A percentile compares a stretch with the other conserved stretches of the same genome.
Conservation (phyloP, 2,888 invertebrate species). For the Lochmaea crataegi region DNA sequence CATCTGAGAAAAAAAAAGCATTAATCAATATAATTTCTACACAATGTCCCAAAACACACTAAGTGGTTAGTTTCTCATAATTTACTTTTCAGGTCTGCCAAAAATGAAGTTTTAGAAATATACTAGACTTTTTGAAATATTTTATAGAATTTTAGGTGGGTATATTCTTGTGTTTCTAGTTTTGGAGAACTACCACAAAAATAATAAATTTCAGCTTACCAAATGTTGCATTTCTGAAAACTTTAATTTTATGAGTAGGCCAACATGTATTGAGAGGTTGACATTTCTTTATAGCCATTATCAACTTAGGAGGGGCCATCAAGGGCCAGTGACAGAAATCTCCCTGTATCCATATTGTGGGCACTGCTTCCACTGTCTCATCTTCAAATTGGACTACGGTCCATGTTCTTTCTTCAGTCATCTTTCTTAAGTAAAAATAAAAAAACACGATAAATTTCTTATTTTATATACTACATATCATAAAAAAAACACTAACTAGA, state of each 20-base stretch:
- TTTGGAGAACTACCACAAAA: not conserved
- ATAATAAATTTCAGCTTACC: not conserved
- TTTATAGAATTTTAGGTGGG: not conserved
- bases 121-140: conserved; percentile 15
- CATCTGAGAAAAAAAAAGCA: conserved; percentile 20
- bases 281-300: no score
- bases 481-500: conserved; percentile 21
- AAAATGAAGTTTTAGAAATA: conserved; percentile 15
- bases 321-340: not conserved
- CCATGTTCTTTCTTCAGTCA: not conserved
- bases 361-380: conserved; percentile 17
- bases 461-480: conserved; percentile 17
- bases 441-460: conserved; percentile 19
- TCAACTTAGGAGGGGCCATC: not conserved
- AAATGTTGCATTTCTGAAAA: not conserved
- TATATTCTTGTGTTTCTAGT: not conserved
- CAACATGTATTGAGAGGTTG: no score
- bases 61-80: conserved; percentile 11
- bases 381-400: not conserved
- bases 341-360: conserved; percentile 5
- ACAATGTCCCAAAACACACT: not conserved
- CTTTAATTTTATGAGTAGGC: no score
- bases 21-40: not conserved
- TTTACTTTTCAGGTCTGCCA: conserved; percentile 16
- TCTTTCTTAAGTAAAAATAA: not conserved